Evolutionary conservation across 2,888 invertebrate genomes (phyloP), one percentile per base, ranked within the genome.

Genomic region (Tyria jacobaeae): DNA sequence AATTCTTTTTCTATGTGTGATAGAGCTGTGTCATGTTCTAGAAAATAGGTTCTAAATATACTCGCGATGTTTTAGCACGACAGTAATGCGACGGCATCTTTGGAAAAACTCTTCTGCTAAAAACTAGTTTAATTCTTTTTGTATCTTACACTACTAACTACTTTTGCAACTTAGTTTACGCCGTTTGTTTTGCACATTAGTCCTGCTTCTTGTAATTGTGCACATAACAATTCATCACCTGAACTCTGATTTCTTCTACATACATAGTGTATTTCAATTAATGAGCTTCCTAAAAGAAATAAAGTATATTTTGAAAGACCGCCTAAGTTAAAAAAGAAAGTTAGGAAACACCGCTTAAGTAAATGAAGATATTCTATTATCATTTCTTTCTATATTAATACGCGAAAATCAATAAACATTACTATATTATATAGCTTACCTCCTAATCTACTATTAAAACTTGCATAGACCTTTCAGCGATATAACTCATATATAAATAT

Each of bases 31-130:
- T 55, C 64, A 71, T 67, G 59, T 68, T 71, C 57, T 47, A 10
- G 59, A 70, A 68, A 48, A 73, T 41, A 57, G 72, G 72, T 62
- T 77, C 71, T 67, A 73, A 71, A 62, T 73, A 74, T 67, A 69
- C 64, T n/a, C n/a, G n/a, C n/a, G n/a, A n/a, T n/a, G n/a, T n/a
- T n/a, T n/a, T n/a, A n/a, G n/a, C n/a, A n/a, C n/a, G n/a, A n/a
- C n/a, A n/a, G n/a, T n/a, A n/a, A n/a, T n/a, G n/a, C n/a, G n/a
- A n/a, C n/a, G n/a, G 75, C 72, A 75, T 72, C 61, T 73, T 75
- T 64, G 71, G 73, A 56, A 73, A 68, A 64, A n/a, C 54, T 54
- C 51, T 61, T 60, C n/a, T n/a, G n/a, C n/a, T n/a, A n/a, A n/a
- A 27, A 27, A 3, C 27, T 27, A 27, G 27, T 27, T 27, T 27